phyloP scores from a whole-genome alignment of 2,113 vertebrate genomes.

The Percina caprodes region DNA sequence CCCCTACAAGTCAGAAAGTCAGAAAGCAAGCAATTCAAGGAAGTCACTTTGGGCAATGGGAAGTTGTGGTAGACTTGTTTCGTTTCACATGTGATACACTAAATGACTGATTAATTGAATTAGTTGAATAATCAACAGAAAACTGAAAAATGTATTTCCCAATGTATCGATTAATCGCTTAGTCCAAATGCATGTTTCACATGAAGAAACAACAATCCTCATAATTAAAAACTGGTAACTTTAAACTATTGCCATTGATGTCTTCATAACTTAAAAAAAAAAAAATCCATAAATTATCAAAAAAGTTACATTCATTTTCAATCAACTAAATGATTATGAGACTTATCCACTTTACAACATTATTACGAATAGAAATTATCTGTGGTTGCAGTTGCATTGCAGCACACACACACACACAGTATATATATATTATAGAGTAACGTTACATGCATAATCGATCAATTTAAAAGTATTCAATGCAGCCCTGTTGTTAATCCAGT shows the following conservation, averaged over 20 bases:
- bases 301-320: not conserved
- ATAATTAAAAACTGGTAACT: not conserved
- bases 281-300: not conserved
- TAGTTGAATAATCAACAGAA: not conserved
- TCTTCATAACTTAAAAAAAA: not conserved
- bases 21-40: not conserved
- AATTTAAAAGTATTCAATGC: not conserved
- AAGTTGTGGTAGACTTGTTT: not conserved
- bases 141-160: not conserved
- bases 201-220: not conserved
- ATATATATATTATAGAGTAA: not conserved
- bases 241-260: not conserved
- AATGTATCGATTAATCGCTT: not conserved
- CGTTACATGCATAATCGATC: not conserved
- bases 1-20: not conserved
- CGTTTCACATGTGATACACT: not conserved
- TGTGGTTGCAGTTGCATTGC: too few species aligned
- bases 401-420: not conserved
- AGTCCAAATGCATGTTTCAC: not conserved
- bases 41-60: not conserved
- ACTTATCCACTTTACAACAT: not conserved
- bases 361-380: not conserved
- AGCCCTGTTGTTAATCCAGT: not conserved
- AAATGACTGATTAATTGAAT: not conserved
- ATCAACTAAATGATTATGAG: not conserved